phyloP scores from a whole-genome alignment of 2,113 vertebrate species.

The Cercopithecus mona region DNA sequence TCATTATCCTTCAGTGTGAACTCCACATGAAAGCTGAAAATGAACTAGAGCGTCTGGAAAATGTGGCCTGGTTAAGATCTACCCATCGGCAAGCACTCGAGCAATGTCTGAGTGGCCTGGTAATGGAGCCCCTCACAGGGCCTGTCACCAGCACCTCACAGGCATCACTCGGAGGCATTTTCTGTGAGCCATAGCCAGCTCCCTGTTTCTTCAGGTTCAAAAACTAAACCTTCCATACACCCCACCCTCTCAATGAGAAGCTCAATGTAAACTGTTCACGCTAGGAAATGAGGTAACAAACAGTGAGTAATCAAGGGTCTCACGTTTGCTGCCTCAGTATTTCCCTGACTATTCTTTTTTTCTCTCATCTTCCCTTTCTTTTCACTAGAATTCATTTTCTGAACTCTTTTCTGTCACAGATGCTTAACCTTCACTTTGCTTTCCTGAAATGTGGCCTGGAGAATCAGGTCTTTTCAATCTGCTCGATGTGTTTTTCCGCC shows the following conservation, averaged over 20 bases:
- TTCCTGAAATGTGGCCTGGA: not conserved
- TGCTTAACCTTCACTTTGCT: not conserved
- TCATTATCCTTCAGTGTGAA: not conserved
- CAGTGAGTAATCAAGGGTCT: not conserved
- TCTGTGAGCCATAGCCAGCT: not conserved
- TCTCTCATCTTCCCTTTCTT: not conserved
- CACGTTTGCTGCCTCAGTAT: fast-evolving
- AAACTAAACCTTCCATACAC: not conserved
- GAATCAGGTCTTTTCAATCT: not conserved
- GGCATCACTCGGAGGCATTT: fast-evolving
- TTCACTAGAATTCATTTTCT: not conserved
- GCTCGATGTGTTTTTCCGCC: not conserved
- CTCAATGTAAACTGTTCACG: not conserved
- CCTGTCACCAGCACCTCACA: not conserved
- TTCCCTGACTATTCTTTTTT: no score
- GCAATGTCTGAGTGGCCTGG: not conserved
- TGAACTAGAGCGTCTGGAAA: not conserved
- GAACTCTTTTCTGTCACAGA: not conserved
- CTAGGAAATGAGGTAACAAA: not conserved
- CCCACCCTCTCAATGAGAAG: not conserved
- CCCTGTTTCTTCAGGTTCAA: not conserved
- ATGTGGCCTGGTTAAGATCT: not conserved
- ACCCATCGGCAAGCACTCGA: fast-evolving
- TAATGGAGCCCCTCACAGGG: fast-evolving
- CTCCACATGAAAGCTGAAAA: not conserved